Evolutionary conservation across 2,113 vertebrate genomes (phyloP), one percentile per base, ranked within the genome.

Genomic region (Paedocypris sp.): DNA sequence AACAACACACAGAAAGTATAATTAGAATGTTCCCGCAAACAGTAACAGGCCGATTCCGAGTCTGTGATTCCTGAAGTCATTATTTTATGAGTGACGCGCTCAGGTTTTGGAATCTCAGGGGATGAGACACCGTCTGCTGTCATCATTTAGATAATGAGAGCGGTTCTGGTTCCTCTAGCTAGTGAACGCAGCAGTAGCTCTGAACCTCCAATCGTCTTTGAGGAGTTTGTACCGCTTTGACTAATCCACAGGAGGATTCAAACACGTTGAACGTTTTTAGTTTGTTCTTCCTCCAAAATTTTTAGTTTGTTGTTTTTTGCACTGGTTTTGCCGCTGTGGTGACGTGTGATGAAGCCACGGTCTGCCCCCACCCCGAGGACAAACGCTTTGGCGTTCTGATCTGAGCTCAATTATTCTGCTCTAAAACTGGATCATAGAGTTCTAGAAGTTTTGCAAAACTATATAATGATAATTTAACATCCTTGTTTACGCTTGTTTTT

Each of bases 271-370:
- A 35, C 8, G 26, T 49, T 22, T 58, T 1, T 32, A 32, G 13
- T 10, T 22, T 36, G 8, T 6, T 19, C 8, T 9, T 18, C 33
- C 25, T 29, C n/a, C 7, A 56, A 18, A 56, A 39, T 28, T 19
- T 36, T 6, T 5, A n/a, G n/a, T 19, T 6, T 20, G 26, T 42
- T 57, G 36, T 43, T 41, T 7, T 18, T 39, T 20, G 16, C 33
- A 11, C 16, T 16, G 4, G 19, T 13, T 4, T 13, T 16, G 18
- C 15, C 15, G 11, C 10, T 42, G 53, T 63, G 41, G 60, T 77
- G 73, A 76, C 75, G 68, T 56, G 49, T 80, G 71, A 79, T 80
- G 73, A 75, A 66, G 35, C 69, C 36, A 3, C 48, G 71, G 71
- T 71, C 54, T 54, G 62, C 46, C 64, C 18, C 4, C 1, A 36